Conservation (phyloP, 2,797 vertebrate genomes). For the Brotula barbata region DNA sequence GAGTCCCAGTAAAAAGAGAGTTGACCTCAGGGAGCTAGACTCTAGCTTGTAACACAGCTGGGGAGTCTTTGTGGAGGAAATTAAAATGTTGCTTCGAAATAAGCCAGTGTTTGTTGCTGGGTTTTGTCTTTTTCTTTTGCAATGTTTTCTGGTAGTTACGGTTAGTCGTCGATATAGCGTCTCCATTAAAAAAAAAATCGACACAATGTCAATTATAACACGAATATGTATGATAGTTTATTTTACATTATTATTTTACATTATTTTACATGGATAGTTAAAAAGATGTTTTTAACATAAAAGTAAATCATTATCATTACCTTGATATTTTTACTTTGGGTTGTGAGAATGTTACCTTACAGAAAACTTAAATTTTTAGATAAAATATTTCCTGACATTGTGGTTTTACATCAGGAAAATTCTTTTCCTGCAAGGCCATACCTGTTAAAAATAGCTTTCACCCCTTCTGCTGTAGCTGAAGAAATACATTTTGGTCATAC, state of each 20-base stretch:
- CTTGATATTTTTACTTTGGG: no score
- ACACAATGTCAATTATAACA: background rate
- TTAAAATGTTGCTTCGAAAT: constrained; percentile 77
- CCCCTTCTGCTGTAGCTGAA: no score
- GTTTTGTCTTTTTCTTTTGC: constrained; percentile 48
- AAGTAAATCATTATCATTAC: no score
- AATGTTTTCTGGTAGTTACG: constrained; percentile 33
- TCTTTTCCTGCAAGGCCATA: no score
- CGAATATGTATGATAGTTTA: background rate
- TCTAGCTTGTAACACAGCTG: constrained; percentile 78
- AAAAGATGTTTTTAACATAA: no score
- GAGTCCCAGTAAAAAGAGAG: constrained; percentile 79
- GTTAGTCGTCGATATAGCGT: background rate
- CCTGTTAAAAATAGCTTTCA: no score
- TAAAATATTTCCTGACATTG: no score
- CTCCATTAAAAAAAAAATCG: background rate
- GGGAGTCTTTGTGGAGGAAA: constrained; percentile 82
- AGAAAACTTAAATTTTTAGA: no score
- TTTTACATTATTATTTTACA: background rate
- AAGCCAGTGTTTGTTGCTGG: constrained; percentile 57
- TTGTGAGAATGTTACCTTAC: no score
- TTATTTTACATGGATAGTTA: no score
- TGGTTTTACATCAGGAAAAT: no score
- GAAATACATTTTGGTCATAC: no score
- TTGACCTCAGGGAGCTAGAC: constrained; percentile 83